phyloP scores from a whole-genome alignment of 2,888 invertebrate species.

The Gibbula magus region DNA sequence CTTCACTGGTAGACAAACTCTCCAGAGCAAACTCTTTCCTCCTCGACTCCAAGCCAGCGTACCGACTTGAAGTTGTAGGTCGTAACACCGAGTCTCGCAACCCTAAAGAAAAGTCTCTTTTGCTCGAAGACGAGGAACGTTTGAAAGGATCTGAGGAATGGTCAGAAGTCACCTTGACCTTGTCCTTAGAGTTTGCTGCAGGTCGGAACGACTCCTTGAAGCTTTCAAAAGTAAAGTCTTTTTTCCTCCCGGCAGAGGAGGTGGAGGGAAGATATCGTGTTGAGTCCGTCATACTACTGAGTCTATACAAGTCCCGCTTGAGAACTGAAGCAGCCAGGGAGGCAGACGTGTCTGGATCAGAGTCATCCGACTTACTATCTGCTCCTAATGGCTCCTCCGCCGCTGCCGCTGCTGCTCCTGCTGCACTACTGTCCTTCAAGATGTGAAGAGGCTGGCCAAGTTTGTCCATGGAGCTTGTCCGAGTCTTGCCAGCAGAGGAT shows the following conservation, averaged over 20 bases:
- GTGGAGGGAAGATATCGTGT: slow-evolving; percentile 16
- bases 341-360: slow-evolving; percentile 32
- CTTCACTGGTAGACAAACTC: slow-evolving; percentile 71
- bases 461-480: slow-evolving; percentile 35
- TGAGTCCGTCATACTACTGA: slow-evolving; percentile 48
- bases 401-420: slow-evolving; percentile 37
- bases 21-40: slow-evolving; percentile 70
- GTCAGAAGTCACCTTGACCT: slow-evolving; percentile 41
- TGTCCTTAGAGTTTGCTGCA: slow-evolving; percentile 48
- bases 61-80: slow-evolving; percentile 62
- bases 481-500: background rate
- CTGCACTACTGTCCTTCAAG: slow-evolving; percentile 48
- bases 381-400: slow-evolving; percentile 28
- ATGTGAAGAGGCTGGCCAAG: slow-evolving; percentile 51
- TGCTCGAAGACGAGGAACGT: slow-evolving; percentile 40
- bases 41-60: slow-evolving; percentile 54
- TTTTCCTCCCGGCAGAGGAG: slow-evolving; percentile 36
- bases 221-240: slow-evolving; percentile 58
- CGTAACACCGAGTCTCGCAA: slow-evolving; percentile 49
- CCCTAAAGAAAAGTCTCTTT: slow-evolving; percentile 43
- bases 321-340: slow-evolving; percentile 39
- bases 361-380: slow-evolving; percentile 27
- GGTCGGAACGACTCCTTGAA: slow-evolving; percentile 48
- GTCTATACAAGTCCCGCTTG: slow-evolving; percentile 45
- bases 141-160: slow-evolving; percentile 27